A percentile compares a stretch with the other conserved stretches of the same genome.
These are phyloP conservation scores for Sebastes variabilis DNA, from an alignment of 2,797 vertebrate genomes.

Conservation along the genomic window DNA sequence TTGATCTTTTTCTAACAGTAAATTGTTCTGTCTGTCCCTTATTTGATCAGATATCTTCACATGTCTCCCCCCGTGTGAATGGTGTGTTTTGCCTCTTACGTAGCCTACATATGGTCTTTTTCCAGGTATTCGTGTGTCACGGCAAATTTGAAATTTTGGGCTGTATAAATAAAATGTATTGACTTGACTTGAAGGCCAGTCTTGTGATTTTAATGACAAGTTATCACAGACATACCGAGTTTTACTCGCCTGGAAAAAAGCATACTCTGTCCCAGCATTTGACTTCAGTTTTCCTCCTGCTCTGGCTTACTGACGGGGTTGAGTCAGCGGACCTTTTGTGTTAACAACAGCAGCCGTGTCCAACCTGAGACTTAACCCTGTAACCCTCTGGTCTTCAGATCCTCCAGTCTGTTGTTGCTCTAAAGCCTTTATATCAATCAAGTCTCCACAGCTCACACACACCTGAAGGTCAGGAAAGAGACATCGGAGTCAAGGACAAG, in stretches of 20 bases:
- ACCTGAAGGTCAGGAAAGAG: constrained; percentile 49
- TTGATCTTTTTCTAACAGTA: background rate
- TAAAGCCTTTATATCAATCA: constrained; percentile 33
- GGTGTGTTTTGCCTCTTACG: background rate
- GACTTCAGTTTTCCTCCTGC: background rate
- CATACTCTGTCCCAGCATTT: background rate
- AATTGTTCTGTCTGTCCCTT: too few relatives aligned
- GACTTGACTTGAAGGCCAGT: background rate
- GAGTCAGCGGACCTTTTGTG: constrained; percentile 14
- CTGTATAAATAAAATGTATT: background rate
- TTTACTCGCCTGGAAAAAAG: background rate
- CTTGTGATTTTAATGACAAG: background rate
- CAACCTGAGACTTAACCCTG: constrained; percentile 32
- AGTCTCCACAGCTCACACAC: constrained; percentile 17
- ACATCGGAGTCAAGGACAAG: constrained; percentile 3
- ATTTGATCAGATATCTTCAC: background rate
- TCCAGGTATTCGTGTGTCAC: background rate
- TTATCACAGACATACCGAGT: background rate
- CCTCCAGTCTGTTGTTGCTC: constrained; percentile 7
- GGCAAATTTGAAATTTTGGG: background rate
- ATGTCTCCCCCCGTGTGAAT: background rate
- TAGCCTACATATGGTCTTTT: background rate
- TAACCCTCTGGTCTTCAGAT: constrained; percentile 17
- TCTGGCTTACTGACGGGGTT: background rate
- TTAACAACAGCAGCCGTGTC: constrained; percentile 35